Evolutionary conservation across 2,113 vertebrate species (phyloP).

Genomic region (Eurypyga helias): DNA sequence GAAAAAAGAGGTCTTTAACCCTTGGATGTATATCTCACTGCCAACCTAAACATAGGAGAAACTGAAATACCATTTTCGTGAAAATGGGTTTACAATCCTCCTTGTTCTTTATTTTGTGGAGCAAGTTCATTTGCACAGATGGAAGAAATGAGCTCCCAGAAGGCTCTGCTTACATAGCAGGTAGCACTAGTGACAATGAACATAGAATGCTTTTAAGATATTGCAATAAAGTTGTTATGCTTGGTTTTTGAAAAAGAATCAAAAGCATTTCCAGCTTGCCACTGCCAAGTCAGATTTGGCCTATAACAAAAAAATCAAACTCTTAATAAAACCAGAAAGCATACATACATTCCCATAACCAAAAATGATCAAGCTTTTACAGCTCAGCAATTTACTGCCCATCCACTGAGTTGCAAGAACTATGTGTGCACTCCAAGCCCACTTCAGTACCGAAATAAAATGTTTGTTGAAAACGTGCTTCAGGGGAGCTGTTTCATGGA

Average conservation of each 20-base stretch:
- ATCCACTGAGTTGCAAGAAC: not conserved
- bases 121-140: not conserved
- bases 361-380: constrained; percentile 21
- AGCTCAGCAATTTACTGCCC: constrained; percentile 16
- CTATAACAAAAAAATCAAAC: constrained; percentile 31
- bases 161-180: not conserved
- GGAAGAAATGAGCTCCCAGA: constrained; percentile 7
- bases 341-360: not conserved
- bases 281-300: constrained; percentile 7
- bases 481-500: not conserved
- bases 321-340: constrained; percentile 22
- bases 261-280: not conserved
- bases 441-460: constrained; percentile 26
- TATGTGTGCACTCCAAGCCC: not conserved
- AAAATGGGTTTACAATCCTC: not conserved
- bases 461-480: not conserved
- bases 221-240: not conserved
- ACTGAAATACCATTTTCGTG: not conserved
- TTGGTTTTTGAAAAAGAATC: not conserved
- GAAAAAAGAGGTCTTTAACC: not conserved
- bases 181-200: not conserved
- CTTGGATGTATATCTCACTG: not conserved
- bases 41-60: not conserved
- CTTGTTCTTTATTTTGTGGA: not conserved
- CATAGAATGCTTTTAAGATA: constrained; percentile 6